Conservation (phyloP, 2,888 invertebrate species). For the Nemotelus nigrinus region DNA sequence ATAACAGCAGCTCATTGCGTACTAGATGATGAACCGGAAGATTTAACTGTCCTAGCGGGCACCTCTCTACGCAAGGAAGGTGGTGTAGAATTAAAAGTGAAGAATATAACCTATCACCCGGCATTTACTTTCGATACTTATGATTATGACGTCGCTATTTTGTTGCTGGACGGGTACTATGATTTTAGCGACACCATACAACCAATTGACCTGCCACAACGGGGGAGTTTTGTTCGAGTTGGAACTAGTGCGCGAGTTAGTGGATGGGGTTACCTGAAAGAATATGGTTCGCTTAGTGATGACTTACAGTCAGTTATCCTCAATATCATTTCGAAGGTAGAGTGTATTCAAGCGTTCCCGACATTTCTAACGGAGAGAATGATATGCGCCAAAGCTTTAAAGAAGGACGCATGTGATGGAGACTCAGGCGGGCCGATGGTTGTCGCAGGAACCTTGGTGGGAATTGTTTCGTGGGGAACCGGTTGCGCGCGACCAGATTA, state of each 20-base stretch:
- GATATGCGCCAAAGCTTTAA: conserved; percentile 24
- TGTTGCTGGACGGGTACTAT: background rate
- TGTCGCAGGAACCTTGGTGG: conserved; percentile 1
- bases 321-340: background rate
- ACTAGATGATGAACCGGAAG: background rate
- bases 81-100: background rate
- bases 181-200: conserved; percentile 5
- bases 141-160: conserved; percentile 18
- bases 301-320: background rate
- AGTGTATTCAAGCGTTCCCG: background rate
- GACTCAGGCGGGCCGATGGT: conserved; percentile 42
- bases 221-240: background rate
- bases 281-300: background rate
- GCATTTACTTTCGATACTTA: background rate
- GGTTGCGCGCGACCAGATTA: conserved; percentile 20
- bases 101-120: background rate
- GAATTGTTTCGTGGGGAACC: conserved; percentile 38
- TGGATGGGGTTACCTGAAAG: conserved; percentile 18
- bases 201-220: background rate
- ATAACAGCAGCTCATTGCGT: conserved; percentile 54
- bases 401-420: conserved; percentile 28
- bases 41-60: background rate
- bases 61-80: background rate
- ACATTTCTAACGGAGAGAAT: conserved; percentile 4
- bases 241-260: background rate